Base-by-base conservation (phyloP, 2,888 invertebrate species). In the Diploptera punctata region DNA sequence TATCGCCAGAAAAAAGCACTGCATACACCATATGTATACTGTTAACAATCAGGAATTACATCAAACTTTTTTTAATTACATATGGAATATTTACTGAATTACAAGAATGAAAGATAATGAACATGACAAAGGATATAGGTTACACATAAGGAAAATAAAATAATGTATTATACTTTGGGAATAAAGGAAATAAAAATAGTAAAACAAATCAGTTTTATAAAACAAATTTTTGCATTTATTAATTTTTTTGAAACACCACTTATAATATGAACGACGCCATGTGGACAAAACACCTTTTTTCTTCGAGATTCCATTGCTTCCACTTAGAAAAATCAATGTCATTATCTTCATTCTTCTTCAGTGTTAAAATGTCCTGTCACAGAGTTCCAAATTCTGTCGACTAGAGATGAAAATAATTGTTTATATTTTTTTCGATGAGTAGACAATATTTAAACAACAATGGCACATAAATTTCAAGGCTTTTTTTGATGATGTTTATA, bases 391-490 rank as follows among this genome's bases (percentile, higher is more conserved):
- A 31, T 61, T 61, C 38, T 70, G 60, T 49, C 52, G 70, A 70
- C 70, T 62, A 70, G 70, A 70, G 70, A 62, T 70, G 70, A 70
- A 70, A 70, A 70, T 70, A 70, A 69, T 52, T 49, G 47, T 70
- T n/a, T n/a, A n/a, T n/a, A n/a, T n/a, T n/a, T n/a, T n/a, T n/a
- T 65, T 70, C 52, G 70, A 70, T 70, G 70, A 70, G 33, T 70
- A 70, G 70, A 70, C 70, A 70, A 70, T 70, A 70, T 70, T 52
- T 65, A 62, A 70, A 70, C 70, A 62, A 70, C 70, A 70, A 65
- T 70, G 70, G 70, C 70, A 70, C 70, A 70, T 70, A 61, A 65
- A 70, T 44, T 62, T 52, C 49, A 70, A 70, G 70, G 70, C 70
- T 70, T 62, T 49, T 70, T 62, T 44, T 65, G 29, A 65, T 65